phyloP scores from a whole-genome alignment of 2,888 invertebrate genomes.

The Nomada flava region DNA sequence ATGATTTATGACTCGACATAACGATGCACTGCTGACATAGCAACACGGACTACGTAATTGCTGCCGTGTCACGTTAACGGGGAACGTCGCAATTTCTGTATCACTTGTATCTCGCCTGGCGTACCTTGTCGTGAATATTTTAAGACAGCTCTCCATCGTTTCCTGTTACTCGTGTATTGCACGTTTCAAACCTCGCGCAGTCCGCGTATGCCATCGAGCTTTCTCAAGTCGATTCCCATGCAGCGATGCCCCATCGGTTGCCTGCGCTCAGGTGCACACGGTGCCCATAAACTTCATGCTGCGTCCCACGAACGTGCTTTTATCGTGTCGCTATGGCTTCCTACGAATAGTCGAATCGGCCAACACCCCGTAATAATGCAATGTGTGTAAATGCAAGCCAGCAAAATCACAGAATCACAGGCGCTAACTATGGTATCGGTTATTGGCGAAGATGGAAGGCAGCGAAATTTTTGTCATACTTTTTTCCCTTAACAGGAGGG shows the following conservation, averaged over 20 bases:
- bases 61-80: constrained; percentile 36
- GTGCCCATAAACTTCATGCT: neutral
- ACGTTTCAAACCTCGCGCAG: neutral
- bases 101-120: neutral
- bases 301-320: neutral
- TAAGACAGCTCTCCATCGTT: neutral
- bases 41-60: constrained; percentile 29
- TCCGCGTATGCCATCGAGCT: neutral
- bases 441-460: neutral
- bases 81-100: constrained; percentile 24
- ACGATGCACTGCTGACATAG: constrained; percentile 36
- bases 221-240: neutral
- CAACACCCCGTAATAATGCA: neutral
- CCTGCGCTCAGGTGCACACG: constrained; percentile 50
- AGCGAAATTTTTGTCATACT: constrained; percentile 25
- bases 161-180: neutral
- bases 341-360: neutral
- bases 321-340: neutral
- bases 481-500: neutral
- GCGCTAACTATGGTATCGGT: neutral
- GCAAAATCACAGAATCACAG: neutral
- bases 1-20: constrained; percentile 58
- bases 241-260: constrained; percentile 50
- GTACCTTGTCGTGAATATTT: constrained; percentile 30
- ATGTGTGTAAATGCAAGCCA: neutral